Base-by-base conservation (phyloP, 2,888 invertebrate species). In the Dolichomitus sp. region DNA sequence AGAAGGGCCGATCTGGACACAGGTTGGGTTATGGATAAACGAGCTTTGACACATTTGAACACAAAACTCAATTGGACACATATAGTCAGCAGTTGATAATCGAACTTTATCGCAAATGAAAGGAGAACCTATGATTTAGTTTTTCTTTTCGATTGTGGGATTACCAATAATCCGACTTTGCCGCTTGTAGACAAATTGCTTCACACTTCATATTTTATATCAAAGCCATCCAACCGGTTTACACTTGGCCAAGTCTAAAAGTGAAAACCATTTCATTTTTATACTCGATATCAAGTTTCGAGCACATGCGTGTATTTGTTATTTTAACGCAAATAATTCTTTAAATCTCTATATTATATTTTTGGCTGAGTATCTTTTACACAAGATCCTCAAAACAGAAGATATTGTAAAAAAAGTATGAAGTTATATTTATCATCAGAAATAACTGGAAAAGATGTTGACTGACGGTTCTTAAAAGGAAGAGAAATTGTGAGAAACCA, bases 391-490 rank as follows among this genome's bases (percentile, higher is more conserved):
- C 2, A 12, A 27, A 54, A 14, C 54, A 54, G 27, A 11, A 23
- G 40, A 37, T 7, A 42, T 65, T 7, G 11, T 17, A 45, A 65
- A 45, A 27, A 14, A 12, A 65, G n/a, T 45, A 65, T 65, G 30
- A 50, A 17, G 19, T 66, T 33, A 33, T 17, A 33, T 66, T 17
- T 66, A 50, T 14, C 33, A 17, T 50, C 17, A 33, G 11, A 50
- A 45, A 4, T 33, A 45, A 30, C 50, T 11, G 7, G n/a, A 30
- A 33, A 19, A 12, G 65, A 66, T 66, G 23, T 30, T n/a, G 27
- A 30, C 65, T 50, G 50, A 66, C 33, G 66, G 27, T 50, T 48
- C 33, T 33, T 17, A n/a, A 50, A 33, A 19, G 37, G 33, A 48
- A 14, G 66, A 0, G 27, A 48, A 66, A 66, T 17, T 27, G 48